Conservation (phyloP, 2,797 vertebrate genomes). For the Typhlichthys eigenmanni region DNA sequence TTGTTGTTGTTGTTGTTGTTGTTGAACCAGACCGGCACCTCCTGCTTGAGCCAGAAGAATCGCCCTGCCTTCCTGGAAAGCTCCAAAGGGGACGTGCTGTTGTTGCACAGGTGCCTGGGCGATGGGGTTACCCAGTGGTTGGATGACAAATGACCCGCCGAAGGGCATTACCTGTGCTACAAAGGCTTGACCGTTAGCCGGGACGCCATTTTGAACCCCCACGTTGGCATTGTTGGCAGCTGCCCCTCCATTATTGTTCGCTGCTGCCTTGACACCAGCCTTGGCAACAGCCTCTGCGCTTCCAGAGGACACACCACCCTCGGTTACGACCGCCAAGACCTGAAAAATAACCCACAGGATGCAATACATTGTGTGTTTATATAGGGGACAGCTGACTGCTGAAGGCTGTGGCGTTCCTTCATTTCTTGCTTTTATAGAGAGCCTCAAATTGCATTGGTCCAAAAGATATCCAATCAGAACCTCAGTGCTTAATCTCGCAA, state of each 20-base stretch:
- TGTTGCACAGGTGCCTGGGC: conserved; percentile 41
- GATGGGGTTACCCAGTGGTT: conserved; percentile 49
- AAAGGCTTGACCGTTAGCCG: conserved; percentile 46
- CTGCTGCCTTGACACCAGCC: conserved; percentile 45
- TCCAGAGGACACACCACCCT: conserved; percentile 62
- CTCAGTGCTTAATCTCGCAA: conserved; percentile 47
- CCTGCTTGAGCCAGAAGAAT: conserved; percentile 45
- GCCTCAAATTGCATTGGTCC: conserved; percentile 3
- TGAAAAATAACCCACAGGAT: conserved; percentile 63
- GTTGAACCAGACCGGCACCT: conserved; percentile 30
- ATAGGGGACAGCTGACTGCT: conserved; percentile 17
- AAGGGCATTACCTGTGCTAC: conserved; percentile 59
- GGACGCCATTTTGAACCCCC: conserved; percentile 52
- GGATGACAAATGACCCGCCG: conserved; percentile 60
- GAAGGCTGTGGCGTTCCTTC: conserved; percentile 27
- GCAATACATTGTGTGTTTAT: conserved; percentile 61
- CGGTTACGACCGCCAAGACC: conserved; percentile 49
- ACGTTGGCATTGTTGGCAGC: conserved; percentile 54
- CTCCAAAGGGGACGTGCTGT: conserved; percentile 51
- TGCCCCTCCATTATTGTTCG: conserved; percentile 51
- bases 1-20: conserved; percentile 29
- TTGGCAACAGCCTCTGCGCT: conserved; percentile 67
- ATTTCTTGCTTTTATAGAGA: conserved; percentile 57
- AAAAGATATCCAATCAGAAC: conserved; percentile 63
- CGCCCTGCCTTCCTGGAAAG: conserved; percentile 47